A percentile compares a stretch with the other conserved stretches of the same genome.
These are phyloP conservation scores for Dryobotodes eremita DNA, from an alignment of 2,888 invertebrate species.

Conservation along the genomic window DNA sequence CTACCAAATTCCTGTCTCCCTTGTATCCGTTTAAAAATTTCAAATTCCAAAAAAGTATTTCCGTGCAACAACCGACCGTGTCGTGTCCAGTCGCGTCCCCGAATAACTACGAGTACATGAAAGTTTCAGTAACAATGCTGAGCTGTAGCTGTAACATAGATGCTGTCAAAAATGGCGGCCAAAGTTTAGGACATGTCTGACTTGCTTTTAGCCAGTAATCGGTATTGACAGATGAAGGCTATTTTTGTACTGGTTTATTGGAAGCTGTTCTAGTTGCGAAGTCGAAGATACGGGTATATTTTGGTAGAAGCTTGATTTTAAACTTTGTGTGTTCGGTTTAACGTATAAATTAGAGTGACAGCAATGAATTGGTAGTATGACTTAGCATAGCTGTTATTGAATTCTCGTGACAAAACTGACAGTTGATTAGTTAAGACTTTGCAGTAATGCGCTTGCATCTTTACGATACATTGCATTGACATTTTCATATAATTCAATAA, in stretches of 20 bases:
- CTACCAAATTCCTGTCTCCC: slow-evolving; percentile 28
- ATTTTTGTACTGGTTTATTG: slow-evolving; percentile 36
- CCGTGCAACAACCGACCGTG: slow-evolving; percentile 27
- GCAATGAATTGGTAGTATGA: slow-evolving; percentile 4
- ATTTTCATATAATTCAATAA: background rate
- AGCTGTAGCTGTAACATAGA: slow-evolving; percentile 34
- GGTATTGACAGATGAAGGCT: slow-evolving; percentile 45
- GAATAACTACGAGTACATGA: slow-evolving; percentile 43
- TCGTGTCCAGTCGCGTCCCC: slow-evolving; percentile 32
- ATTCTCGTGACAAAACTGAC: background rate
- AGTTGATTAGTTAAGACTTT: background rate
- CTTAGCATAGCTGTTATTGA: background rate
- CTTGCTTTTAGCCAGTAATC: slow-evolving; percentile 38
- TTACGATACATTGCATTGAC: too few relatives aligned
- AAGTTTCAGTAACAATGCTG: slow-evolving; percentile 50
- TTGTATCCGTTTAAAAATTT: slow-evolving; percentile 45
- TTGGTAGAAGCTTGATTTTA: background rate
- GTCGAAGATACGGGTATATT: background rate
- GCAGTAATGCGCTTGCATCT: background rate
- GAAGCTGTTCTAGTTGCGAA: background rate
- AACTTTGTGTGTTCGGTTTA: background rate
- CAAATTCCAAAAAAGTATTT: slow-evolving; percentile 49
- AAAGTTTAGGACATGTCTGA: slow-evolving; percentile 37
- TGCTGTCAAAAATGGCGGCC: slow-evolving; percentile 55
- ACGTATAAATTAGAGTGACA: slow-evolving; percentile 2